phyloP scores from a whole-genome alignment of 2,797 vertebrate species.

The Oophaga sylvatica region DNA sequence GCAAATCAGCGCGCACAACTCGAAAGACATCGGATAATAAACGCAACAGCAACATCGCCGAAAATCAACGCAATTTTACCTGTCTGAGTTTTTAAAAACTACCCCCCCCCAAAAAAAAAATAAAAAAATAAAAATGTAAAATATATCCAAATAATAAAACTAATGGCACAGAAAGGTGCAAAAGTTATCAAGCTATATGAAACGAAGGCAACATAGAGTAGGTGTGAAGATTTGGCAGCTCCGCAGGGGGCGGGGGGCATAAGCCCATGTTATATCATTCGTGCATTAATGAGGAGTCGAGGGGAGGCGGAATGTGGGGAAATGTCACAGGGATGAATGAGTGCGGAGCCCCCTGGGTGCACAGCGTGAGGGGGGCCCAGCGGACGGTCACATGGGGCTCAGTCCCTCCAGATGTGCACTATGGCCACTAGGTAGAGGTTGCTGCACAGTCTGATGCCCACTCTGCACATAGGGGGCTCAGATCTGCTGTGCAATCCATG shows the following conservation, averaged over 20 bases:
- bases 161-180: neutral
- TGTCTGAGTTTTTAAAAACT: neutral
- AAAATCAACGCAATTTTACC: neutral
- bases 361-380: slow-evolving; percentile 24
- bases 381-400: slow-evolving; percentile 32
- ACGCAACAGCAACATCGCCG: neutral
- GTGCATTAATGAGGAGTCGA: neutral
- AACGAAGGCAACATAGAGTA: neutral
- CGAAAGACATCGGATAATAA: neutral
- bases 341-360: neutral
- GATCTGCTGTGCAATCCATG: slow-evolving; percentile 30
- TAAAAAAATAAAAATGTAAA: neutral
- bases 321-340: slow-evolving; percentile 23
- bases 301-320: neutral
- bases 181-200: neutral
- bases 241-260: slow-evolving; percentile 6
- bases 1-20: neutral
- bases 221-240: neutral
- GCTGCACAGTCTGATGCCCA: slow-evolving; percentile 1
- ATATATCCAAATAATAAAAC: neutral
- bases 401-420: slow-evolving; percentile 48
- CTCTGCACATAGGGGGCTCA: neutral
- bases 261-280: neutral
- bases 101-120: neutral
- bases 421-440: neutral